Evolutionary conservation across 2,888 invertebrate genomes (phyloP).

Genomic region (Odiellus spinosus): DNA sequence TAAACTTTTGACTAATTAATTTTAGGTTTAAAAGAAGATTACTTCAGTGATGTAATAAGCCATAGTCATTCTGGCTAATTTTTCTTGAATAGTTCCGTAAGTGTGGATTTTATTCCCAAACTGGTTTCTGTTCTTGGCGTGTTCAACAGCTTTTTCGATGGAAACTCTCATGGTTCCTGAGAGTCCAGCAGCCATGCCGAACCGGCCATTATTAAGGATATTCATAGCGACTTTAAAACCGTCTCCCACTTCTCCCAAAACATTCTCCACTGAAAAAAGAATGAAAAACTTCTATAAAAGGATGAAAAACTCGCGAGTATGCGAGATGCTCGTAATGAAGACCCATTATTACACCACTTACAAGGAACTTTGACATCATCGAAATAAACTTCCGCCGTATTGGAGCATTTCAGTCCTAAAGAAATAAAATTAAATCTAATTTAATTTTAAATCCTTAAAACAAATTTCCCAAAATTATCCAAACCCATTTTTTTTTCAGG

Average conservation of each 20-base stretch:
- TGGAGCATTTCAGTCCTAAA: slow-evolving; percentile 85
- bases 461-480: too few relatives aligned
- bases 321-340: too few relatives aligned
- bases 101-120: slow-evolving; percentile 70
- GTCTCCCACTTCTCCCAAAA: slow-evolving; percentile 74
- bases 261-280: slow-evolving; percentile 65
- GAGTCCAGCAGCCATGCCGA: slow-evolving; percentile 90
- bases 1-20: too few relatives aligned
- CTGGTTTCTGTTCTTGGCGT: slow-evolving; percentile 73
- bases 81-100: slow-evolving; percentile 77
- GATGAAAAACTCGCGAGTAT: too few relatives aligned
- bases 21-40: too few relatives aligned
- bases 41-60: slow-evolving; percentile 76
- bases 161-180: slow-evolving; percentile 82
- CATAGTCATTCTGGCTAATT: slow-evolving; percentile 80
- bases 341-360: too few relatives aligned
- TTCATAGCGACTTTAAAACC: slow-evolving; percentile 97
- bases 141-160: slow-evolving; percentile 72
- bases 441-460: too few relatives aligned
- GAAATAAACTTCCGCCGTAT: slow-evolving; percentile 81
- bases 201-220: slow-evolving; percentile 92
- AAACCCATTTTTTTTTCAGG: slow-evolving; percentile 94
- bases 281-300: too few relatives aligned
- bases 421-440: too few relatives aligned
- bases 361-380: slow-evolving; percentile 90